Percentiles rank a stretch among this genome's conserved stretches.
Conservation (phyloP, 2,113 vertebrate species). For the Aphyosemion australe region DNA sequence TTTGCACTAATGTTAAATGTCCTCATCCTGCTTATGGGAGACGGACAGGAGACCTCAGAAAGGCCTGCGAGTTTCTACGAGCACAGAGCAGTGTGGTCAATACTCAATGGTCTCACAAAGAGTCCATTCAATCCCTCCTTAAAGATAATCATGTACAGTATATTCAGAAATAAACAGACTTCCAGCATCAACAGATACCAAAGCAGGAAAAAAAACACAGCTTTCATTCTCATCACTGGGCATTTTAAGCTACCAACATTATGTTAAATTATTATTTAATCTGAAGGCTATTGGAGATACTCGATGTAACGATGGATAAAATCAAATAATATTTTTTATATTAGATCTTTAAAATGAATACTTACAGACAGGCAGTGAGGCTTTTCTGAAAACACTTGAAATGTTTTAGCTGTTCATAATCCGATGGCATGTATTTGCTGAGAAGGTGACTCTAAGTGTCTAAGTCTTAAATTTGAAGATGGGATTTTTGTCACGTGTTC, state of each 20-base stretch:
- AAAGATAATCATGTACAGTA: conserved; percentile 60
- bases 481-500: conserved; percentile 24
- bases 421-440: conserved; percentile 11
- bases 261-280: conserved; percentile 53
- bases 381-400: conserved; percentile 28
- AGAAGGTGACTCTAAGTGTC: conserved; percentile 25
- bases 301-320: conserved; percentile 34
- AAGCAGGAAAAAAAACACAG: conserved; percentile 61
- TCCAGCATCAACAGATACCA: conserved; percentile 71
- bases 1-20: conserved; percentile 84
- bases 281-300: conserved; percentile 59
- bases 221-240: conserved; percentile 54
- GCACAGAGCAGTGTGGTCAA: conserved; percentile 64
- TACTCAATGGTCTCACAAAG: conserved; percentile 56
- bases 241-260: conserved; percentile 64
- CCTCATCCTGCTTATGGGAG: conserved; percentile 76
- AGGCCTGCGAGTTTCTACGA: conserved; percentile 70
- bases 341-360: conserved; percentile 45
- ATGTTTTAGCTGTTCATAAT: conserved; percentile 18
- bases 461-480: conserved; percentile 12
- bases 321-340: conserved; percentile 30
- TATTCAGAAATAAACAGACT: conserved; percentile 54
- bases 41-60: conserved; percentile 71
- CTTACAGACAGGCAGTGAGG: conserved; percentile 38
- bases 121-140: conserved; percentile 63